Percentiles rank a stretch among this genome's conserved stretches.
phyloP scores from a whole-genome alignment of 2,113 vertebrate species.

The Pagrus major region DNA sequence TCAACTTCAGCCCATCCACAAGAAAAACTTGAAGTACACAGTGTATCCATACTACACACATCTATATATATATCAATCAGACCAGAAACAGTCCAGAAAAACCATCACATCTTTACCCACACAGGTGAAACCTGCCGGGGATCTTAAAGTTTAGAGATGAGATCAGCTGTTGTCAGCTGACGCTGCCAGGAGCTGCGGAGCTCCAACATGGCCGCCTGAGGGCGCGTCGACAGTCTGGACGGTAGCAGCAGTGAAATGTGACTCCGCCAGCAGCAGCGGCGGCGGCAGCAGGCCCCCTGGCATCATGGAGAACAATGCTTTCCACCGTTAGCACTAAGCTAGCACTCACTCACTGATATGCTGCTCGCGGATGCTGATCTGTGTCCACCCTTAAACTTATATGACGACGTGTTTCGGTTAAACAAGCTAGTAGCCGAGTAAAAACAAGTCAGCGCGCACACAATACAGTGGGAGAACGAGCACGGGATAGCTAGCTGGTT shows the following conservation, averaged over 20 bases:
- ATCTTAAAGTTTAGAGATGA: slow-evolving; percentile 1
- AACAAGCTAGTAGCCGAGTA: fast-evolving
- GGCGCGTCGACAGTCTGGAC: slow-evolving; percentile 53
- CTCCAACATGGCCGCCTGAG: slow-evolving; percentile 52
- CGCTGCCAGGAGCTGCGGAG: slow-evolving; percentile 3
- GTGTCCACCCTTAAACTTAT: fast-evolving
- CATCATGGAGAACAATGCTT: slow-evolving; percentile 79
- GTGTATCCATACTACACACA: too few relatives aligned
- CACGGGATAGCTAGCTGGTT: slow-evolving; percentile 37
- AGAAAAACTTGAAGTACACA: too few relatives aligned
- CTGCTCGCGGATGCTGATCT: fast-evolving
- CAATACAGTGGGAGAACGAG: neutral
- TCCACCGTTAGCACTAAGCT: slow-evolving; percentile 42
- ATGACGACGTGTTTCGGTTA: neutral
- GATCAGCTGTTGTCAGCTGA: slow-evolving; percentile 44
- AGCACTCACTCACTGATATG: neutral
- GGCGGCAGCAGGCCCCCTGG: slow-evolving; percentile 63
- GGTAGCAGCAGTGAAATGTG: slow-evolving; percentile 64
- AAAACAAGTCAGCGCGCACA: fast-evolving
- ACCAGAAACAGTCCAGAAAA: neutral
- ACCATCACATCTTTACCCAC: neutral
- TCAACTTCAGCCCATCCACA: too few relatives aligned
- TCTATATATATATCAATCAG: neutral
- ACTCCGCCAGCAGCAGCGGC: slow-evolving; percentile 55
- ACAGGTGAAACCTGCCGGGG: neutral